Base-by-base conservation (phyloP, 2,888 invertebrate species). In the Sipunculus nudus region DNA sequence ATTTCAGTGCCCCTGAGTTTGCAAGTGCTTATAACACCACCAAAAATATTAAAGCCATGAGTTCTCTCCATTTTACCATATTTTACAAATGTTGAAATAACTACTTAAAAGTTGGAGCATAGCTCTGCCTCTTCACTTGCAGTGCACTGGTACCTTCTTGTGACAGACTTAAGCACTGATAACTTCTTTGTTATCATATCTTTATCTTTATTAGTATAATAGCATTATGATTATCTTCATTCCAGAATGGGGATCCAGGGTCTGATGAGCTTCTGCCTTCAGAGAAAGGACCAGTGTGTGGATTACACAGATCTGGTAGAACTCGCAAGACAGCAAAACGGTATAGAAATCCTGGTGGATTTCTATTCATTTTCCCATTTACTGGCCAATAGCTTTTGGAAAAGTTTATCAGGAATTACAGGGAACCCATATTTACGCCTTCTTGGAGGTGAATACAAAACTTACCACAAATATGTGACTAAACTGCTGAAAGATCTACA, bases 321-420 rank as follows among this genome's bases (percentile, higher is more conserved):
- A 53, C 67, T 74, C 1, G 78, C 81, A 3, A 55, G 62, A 38
- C 52, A 67, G 16, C 57, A 57, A 41, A 61, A 65, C 35, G 78
- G 77, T 2, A 74, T 81, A 29, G 77, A 79, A 62, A 70, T 81
- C 31, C 69, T 81, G 21, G 76, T 78, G 2, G 81, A 81, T 52
- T 81, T 69, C 53, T 79, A 78, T 60, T 69, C 71, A 13, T 79
- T 80, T 61, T 65, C 78, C 50, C 75, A 78, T 13, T 58, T 72
- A 19, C 54, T 80, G n/a, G 13, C 72, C 13, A 28, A 57, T 1
- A 68, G 69, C n/a, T 76, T 80, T 29, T 77, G 75, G 74, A 65
- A 61, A 13, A 68, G 72, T 29, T 45, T 79, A 23, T 52, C 62
- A 21, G 45, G 56, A 8, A 48, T 72, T 1, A 59, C 64, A 13